Percentiles rank a stretch among this genome's conserved stretches.
These are phyloP conservation scores for Sebastolobus alascanus DNA, from an alignment of 2,797 vertebrate species.

Conservation along the genomic window DNA sequence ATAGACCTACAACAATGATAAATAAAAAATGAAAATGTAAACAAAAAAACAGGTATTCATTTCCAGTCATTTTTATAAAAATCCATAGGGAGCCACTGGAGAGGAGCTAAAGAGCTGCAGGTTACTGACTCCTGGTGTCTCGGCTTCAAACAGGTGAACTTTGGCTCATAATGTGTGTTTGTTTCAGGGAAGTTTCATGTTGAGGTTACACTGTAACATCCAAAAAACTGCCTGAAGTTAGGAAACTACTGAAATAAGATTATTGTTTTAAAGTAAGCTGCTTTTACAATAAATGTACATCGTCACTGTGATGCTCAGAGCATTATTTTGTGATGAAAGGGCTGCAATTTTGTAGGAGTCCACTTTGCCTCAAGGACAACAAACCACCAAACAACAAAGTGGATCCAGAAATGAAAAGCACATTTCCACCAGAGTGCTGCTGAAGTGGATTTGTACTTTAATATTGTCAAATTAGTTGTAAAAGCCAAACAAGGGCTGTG, in stretches of 20 bases:
- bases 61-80: too few relatives aligned
- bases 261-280: slow-evolving; percentile 20
- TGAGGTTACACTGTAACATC: background rate
- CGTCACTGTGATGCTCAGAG: slow-evolving; percentile 40
- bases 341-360: slow-evolving; percentile 14
- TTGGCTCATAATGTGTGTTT: too few relatives aligned
- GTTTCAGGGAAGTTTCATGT: background rate
- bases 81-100: too few relatives aligned
- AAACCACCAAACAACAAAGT: slow-evolving; percentile 37
- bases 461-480: background rate
- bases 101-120: too few relatives aligned
- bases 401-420: slow-evolving; percentile 26
- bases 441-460: slow-evolving; percentile 13
- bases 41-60: too few relatives aligned
- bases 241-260: slow-evolving; percentile 11
- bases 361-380: slow-evolving; percentile 28
- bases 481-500: background rate
- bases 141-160: too few relatives aligned
- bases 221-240: background rate
- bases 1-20: too few relatives aligned
- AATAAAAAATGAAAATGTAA: too few relatives aligned
- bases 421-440: background rate
- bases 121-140: too few relatives aligned
- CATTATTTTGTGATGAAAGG: slow-evolving; percentile 53
- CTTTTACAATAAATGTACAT: slow-evolving; percentile 28